phyloP scores from a whole-genome alignment of 2,797 vertebrate genomes.

The Platyrinchus mystaceus region DNA sequence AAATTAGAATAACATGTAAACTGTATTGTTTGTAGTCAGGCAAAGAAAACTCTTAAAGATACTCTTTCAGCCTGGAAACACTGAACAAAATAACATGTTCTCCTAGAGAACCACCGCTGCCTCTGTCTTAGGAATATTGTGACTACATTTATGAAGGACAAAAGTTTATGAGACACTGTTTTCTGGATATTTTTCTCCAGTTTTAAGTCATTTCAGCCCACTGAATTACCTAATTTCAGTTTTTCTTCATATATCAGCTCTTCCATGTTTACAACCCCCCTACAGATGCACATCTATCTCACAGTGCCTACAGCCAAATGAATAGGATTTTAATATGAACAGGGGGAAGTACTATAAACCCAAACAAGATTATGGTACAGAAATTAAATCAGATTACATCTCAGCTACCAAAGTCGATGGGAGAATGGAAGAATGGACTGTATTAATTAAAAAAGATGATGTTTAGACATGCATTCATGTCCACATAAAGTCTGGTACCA shows the following conservation, averaged over 20 bases:
- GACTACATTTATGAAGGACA: background rate
- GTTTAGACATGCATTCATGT: background rate
- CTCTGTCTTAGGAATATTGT: background rate
- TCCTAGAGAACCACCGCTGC: background rate
- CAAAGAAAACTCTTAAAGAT: background rate
- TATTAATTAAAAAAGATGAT: constrained; percentile 25
- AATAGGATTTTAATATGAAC: constrained; percentile 54
- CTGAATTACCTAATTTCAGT: background rate
- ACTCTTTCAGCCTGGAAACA: background rate
- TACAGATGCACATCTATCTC: background rate
- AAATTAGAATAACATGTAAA: background rate
- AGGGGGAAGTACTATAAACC: constrained; percentile 19
- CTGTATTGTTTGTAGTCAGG: background rate
- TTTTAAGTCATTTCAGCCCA: background rate
- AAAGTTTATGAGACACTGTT: background rate
- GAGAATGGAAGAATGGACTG: background rate
- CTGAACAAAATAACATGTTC: background rate
- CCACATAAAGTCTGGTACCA: background rate
- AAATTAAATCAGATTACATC: constrained; percentile 39
- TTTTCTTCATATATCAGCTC: background rate
- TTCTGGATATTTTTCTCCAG: background rate
- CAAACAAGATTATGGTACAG: constrained; percentile 46
- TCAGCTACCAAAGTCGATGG: constrained; percentile 3
- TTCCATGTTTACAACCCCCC: background rate
- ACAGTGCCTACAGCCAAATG: background rate